Evolutionary conservation across 1,140 invertebrate genomes (phyloP).

Genomic region (Drosophila mayri): DNA sequence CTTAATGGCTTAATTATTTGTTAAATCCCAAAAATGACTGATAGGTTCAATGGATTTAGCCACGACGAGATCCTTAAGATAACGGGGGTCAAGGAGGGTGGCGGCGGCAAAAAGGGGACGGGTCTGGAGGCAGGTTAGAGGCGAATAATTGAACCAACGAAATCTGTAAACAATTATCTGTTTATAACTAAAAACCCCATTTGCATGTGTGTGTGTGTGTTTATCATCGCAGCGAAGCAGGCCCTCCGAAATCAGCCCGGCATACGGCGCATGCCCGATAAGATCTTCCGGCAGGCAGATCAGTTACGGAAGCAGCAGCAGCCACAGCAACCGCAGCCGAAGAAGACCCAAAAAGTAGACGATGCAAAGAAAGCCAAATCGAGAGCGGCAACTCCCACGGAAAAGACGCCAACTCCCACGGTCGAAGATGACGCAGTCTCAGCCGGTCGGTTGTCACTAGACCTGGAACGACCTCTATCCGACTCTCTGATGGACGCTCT

Average conservation of each 20-base stretch:
- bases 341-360: slow-evolving; percentile 41
- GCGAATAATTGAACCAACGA: background rate
- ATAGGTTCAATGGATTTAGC: slow-evolving; percentile 85
- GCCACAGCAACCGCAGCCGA: slow-evolving; percentile 22
- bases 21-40: slow-evolving; percentile 67
- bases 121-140: slow-evolving; percentile 62
- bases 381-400: slow-evolving; percentile 53
- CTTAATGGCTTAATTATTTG: slow-evolving; percentile 64
- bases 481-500: slow-evolving; percentile 76
- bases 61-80: slow-evolving; percentile 85
- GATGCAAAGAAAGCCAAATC: slow-evolving; percentile 45
- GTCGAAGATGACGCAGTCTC: slow-evolving; percentile 25
- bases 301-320: slow-evolving; percentile 66
- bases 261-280: slow-evolving; percentile 80
- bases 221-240: slow-evolving; percentile 54
- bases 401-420: slow-evolving; percentile 46
- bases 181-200: slow-evolving; percentile 33
- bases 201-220: slow-evolving; percentile 33
- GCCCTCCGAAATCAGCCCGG: slow-evolving; percentile 73
- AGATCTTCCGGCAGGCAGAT: slow-evolving; percentile 65
- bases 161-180: slow-evolving; percentile 61
- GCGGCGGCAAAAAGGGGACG: slow-evolving; percentile 5
- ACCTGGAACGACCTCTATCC: slow-evolving; percentile 65
- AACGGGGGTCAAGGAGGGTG: slow-evolving; percentile 50
- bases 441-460: slow-evolving; percentile 48